A percentile compares a stretch with the other conserved stretches of the same genome.
These are phyloP conservation scores for Caloenas nicobarica DNA, from an alignment of 2,113 vertebrate species.

Conservation along the genomic window DNA sequence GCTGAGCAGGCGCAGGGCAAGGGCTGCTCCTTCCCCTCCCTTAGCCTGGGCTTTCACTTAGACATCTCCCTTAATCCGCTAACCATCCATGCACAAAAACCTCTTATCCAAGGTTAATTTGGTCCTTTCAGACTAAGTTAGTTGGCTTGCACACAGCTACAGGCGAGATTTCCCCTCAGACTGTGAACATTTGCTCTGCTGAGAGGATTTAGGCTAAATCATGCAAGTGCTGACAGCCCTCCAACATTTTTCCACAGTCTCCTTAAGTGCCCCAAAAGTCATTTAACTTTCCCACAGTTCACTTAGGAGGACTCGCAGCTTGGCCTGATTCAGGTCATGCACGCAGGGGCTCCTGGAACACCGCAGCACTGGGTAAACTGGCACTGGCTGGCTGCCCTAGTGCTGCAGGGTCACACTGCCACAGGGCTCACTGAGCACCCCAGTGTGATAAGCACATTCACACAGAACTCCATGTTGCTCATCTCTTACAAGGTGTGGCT, in stretches of 20 bases:
- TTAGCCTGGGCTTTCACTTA: not conserved
- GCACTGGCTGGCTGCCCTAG: not conserved
- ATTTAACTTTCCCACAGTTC: not conserved
- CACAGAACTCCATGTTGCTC: not conserved
- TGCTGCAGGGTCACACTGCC: accelerated
- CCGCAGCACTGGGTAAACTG: not conserved
- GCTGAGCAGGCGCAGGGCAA: not conserved
- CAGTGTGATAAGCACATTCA: accelerated
- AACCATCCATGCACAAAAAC: conserved; percentile 53
- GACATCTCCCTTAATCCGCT: not conserved
- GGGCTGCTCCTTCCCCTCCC: not conserved
- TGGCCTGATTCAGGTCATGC: accelerated
- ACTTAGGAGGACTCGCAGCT: not conserved
- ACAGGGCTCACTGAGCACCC: not conserved
- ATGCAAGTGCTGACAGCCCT: conserved; percentile 10
- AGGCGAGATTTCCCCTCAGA: conserved; percentile 45
- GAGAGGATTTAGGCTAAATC: conserved; percentile 31
- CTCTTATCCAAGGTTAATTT: conserved; percentile 64
- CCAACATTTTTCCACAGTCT: not conserved
- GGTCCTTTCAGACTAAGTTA: conserved; percentile 59
- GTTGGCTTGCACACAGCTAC: conserved; percentile 28
- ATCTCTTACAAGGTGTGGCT: not conserved
- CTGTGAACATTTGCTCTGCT: not conserved
- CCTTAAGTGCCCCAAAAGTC: conserved; percentile 8
- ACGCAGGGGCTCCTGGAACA: not conserved